Evolutionary conservation across 2,888 invertebrate species (phyloP), one percentile per base, ranked within the genome.

Genomic region (Agrochola macilenta): DNA sequence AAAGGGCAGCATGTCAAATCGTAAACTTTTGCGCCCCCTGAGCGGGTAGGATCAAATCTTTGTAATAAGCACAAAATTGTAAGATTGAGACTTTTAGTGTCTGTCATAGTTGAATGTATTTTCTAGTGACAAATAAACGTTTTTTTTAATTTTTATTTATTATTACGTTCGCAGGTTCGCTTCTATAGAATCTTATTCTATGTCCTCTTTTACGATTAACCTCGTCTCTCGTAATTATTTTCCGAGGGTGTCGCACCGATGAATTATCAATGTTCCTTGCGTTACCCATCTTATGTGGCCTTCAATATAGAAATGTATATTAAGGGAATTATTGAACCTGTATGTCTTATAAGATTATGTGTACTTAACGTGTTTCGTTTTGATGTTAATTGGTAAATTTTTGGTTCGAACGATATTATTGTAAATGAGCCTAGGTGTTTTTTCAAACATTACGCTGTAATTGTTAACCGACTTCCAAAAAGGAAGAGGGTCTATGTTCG

Each of bases 161-260:
- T 35, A 35, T 35, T 52, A 12, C 12, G 26, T 14, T 58, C 2
- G 26, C 17, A 49, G 30, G 26, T 2, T 35, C 75, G 17, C 26
- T 23, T 77, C 78, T 83, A 4, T 4, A 23, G 0, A 43, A 35
- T 26, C 1, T 77, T 78, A 46, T 5, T 79, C 83, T 83, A 1
- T 79, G 78, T n/a, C 84, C 54, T 74, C 87, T 84, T 84, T 79
- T 84, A 71, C 84, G 87, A 72, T 83, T 83, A 83, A 87, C 83
- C 85, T 69, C 74, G 74, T 79, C 70, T 61, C 68, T 20, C 69
- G 85, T 83, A 83, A 83, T 83, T 83, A 83, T 87, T 83, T 87
- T 83, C 74, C 58, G 64, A 79, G 81, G 74, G 87, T 74, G 79
- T 63, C 79, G 61, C 74, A 66, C 84, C 84, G 72, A 87, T 74